These are phyloP conservation scores for Dicrostonyx torquatus DNA, from an alignment of 2,797 vertebrate genomes.

Conservation along the genomic window DNA sequence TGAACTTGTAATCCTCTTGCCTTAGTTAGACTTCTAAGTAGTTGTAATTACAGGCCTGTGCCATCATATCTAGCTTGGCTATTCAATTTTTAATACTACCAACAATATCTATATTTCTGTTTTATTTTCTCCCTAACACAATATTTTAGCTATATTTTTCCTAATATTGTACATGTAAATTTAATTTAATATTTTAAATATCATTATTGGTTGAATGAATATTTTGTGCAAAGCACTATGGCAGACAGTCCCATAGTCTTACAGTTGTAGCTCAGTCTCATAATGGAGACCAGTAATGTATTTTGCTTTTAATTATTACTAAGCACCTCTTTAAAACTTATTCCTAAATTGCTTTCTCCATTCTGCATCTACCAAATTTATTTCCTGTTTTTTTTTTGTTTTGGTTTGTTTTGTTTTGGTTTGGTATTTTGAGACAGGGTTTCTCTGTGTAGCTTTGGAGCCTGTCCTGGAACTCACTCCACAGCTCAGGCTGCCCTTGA, in stretches of 20 bases:
- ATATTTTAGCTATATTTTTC: constrained; percentile 36
- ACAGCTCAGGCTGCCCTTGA: too few species aligned
- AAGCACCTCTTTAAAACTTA: background rate
- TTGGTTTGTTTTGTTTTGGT: too few species aligned
- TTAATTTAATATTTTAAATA: background rate
- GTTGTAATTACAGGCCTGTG: background rate
- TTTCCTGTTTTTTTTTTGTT: background rate
- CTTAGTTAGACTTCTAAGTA: background rate
- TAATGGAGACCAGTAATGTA: background rate
- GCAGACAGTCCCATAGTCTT: constrained; percentile 14
- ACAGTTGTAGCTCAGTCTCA: background rate
- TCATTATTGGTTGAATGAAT: constrained; percentile 3
- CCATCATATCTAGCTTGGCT: background rate
- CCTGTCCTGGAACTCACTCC: too few species aligned
- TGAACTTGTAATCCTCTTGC: background rate
- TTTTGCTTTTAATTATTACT: constrained; percentile 17
- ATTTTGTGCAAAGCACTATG: background rate
- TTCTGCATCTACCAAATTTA: constrained; percentile 6
- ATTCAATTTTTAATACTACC: constrained; percentile 15
- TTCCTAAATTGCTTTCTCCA: constrained; percentile 14
- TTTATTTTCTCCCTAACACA: constrained; percentile 31
- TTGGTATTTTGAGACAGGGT: too few species aligned
- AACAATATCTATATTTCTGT: background rate
- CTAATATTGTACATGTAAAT: background rate
- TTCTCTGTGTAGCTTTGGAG: too few species aligned